phyloP scores from a whole-genome alignment of 2,797 vertebrate species.

The Sebastiscus tertius region DNA sequence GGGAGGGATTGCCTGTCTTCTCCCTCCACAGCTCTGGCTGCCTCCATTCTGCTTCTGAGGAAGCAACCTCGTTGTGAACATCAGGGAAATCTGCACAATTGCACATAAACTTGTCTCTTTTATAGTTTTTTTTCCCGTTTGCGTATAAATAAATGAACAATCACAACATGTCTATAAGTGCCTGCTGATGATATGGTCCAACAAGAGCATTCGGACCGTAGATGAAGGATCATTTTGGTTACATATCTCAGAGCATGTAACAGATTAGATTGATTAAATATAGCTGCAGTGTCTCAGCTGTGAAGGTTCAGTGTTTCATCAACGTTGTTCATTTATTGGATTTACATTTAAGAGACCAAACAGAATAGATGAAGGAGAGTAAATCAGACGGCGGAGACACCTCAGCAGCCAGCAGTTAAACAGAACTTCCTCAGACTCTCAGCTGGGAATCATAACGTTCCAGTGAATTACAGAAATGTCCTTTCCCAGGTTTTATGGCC shows the following conservation, averaged over 20 bases:
- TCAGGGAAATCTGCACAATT: too few relatives aligned
- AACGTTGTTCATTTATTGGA: background rate
- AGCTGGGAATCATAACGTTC: conserved; percentile 62
- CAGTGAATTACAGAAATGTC: conserved; percentile 67
- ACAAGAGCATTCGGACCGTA: background rate
- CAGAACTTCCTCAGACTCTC: conserved; percentile 24
- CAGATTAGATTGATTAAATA: background rate
- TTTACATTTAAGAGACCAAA: conserved; percentile 33
- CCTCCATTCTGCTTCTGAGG: too few relatives aligned
- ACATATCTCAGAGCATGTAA: background rate
- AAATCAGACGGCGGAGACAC: conserved; percentile 34
- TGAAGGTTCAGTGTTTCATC: background rate
- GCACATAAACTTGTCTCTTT: too few relatives aligned
- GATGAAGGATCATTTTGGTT: background rate
- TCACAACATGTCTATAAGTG: background rate
- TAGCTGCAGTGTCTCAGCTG: background rate
- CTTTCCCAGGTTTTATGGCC: conserved; percentile 48
- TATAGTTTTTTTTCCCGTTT: too few relatives aligned
- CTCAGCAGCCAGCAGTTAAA: conserved; percentile 31
- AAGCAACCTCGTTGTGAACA: too few relatives aligned
- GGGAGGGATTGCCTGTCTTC: too few relatives aligned
- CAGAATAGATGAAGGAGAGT: conserved; percentile 23
- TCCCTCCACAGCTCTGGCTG: too few relatives aligned
- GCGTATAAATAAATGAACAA: background rate
- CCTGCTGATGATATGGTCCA: background rate